phyloP scores from a whole-genome alignment of 1,140 invertebrate genomes.

The Calephelis virginiensis region DNA sequence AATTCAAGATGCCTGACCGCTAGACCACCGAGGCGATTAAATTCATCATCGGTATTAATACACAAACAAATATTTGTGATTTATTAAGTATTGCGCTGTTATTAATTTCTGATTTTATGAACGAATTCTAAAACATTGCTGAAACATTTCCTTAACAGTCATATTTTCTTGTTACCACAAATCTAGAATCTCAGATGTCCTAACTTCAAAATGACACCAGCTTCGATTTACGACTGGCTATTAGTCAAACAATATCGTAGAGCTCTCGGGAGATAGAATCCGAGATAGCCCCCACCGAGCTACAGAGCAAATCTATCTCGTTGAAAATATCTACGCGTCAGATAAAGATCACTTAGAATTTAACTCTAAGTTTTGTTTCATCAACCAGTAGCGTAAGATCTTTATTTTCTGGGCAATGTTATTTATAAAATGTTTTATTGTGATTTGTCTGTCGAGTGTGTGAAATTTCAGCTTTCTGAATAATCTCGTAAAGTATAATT shows the following conservation, averaged over 20 bases:
- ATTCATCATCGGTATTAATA: too few species aligned
- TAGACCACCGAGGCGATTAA: too few species aligned
- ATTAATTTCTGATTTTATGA: too few species aligned
- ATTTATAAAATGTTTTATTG: background rate
- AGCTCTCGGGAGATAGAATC: conserved; percentile 21
- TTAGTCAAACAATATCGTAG: conserved; percentile 24
- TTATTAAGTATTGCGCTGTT: too few species aligned
- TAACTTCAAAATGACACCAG: conserved; percentile 21
- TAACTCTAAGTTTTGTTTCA: conserved; percentile 18
- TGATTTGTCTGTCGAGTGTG: too few species aligned
- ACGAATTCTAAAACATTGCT: too few species aligned
- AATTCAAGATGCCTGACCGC: too few species aligned
- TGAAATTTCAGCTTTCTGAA: too few species aligned
- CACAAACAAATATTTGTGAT: too few species aligned
- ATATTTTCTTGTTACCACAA: conserved; percentile 20
- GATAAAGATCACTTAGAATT: conserved; percentile 21
- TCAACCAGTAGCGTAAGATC: conserved; percentile 10
- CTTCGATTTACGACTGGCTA: conserved; percentile 21
- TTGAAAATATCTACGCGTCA: conserved; percentile 24
- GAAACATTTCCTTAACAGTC: background rate
- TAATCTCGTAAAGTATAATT: too few species aligned
- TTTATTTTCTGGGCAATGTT: background rate
- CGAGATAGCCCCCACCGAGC: conserved; percentile 21
- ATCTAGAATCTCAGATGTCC: conserved; percentile 18
- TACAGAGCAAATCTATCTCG: conserved; percentile 23